phyloP scores from a whole-genome alignment of 2,888 invertebrate genomes.

The Dynastes maya region DNA sequence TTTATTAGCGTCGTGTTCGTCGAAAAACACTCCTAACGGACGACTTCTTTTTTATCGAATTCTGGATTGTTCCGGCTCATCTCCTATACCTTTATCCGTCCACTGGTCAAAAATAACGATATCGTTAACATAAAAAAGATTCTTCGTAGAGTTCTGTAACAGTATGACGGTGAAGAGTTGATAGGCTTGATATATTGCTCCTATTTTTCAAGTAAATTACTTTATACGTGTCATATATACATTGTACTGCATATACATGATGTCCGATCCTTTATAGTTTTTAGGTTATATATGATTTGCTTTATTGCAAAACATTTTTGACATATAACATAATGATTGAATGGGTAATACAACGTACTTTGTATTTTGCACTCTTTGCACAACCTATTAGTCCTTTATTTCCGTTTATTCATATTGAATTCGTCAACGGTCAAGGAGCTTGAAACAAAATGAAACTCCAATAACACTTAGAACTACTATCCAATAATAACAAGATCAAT shows the following conservation, averaged over 20 bases:
- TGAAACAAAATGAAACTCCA: too few species aligned
- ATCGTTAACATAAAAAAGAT: slow-evolving; percentile 15
- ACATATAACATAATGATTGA: too few species aligned
- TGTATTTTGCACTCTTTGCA: too few species aligned
- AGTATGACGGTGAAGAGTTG: not conserved
- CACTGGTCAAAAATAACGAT: slow-evolving; percentile 29
- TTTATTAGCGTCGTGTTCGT: slow-evolving; percentile 10
- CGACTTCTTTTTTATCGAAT: slow-evolving; percentile 23
- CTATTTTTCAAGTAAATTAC: not conserved
- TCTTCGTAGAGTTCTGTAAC: not conserved
- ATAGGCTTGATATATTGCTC: not conserved
- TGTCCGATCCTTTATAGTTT: too few species aligned
- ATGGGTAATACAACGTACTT: too few species aligned
- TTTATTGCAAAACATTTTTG: too few species aligned
- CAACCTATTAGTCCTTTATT: too few species aligned
- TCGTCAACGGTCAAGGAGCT: too few species aligned
- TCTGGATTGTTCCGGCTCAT: slow-evolving; percentile 12
- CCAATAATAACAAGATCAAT: too few species aligned
- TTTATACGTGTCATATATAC: not conserved
- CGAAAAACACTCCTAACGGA: not conserved
- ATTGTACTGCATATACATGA: not conserved
- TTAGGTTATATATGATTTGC: too few species aligned
- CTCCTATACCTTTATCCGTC: slow-evolving; percentile 5
- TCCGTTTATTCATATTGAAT: too few species aligned
- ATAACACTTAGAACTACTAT: too few species aligned